Conservation (phyloP, 2,113 vertebrate genomes). For the Cyprinodon tularosa region DNA sequence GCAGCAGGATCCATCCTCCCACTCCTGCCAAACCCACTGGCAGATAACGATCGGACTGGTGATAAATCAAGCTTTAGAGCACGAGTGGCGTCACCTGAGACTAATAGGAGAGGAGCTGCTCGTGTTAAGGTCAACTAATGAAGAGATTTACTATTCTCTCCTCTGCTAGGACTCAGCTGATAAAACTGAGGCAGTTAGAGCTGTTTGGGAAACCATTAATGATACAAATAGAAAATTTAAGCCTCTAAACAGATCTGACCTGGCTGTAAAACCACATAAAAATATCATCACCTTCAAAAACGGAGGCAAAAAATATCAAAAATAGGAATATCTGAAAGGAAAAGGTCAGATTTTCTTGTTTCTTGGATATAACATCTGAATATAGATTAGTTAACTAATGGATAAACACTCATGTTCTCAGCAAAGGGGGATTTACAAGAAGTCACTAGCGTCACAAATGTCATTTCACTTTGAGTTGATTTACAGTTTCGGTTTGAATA, state of each 20-base stretch:
- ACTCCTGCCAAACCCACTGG: conserved; percentile 14
- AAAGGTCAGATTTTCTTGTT: not conserved
- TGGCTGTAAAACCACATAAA: too few species aligned
- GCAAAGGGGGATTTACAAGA: not conserved
- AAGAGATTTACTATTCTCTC: conserved; percentile 11
- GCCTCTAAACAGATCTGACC: too few species aligned
- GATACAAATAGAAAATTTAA: too few species aligned
- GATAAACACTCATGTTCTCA: not conserved
- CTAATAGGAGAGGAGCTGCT: conserved; percentile 30
- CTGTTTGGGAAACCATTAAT: not conserved
- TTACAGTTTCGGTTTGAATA: not conserved
- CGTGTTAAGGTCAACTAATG: conserved; percentile 40
- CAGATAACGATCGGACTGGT: conserved; percentile 22
- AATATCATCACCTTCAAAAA: too few species aligned
- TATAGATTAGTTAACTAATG: not conserved
- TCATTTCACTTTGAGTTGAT: not conserved
- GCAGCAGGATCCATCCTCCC: conserved; percentile 34
- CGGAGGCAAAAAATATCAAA: too few species aligned
- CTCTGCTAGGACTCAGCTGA: not conserved
- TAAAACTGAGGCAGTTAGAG: not conserved
- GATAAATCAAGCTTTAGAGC: conserved; percentile 45
- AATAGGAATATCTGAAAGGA: not conserved
- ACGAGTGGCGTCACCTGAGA: conserved; percentile 26
- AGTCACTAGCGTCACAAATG: not conserved
- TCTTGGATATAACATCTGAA: not conserved